Conservation (phyloP, 2,113 vertebrate genomes). For the Chionomys nivalis region DNA sequence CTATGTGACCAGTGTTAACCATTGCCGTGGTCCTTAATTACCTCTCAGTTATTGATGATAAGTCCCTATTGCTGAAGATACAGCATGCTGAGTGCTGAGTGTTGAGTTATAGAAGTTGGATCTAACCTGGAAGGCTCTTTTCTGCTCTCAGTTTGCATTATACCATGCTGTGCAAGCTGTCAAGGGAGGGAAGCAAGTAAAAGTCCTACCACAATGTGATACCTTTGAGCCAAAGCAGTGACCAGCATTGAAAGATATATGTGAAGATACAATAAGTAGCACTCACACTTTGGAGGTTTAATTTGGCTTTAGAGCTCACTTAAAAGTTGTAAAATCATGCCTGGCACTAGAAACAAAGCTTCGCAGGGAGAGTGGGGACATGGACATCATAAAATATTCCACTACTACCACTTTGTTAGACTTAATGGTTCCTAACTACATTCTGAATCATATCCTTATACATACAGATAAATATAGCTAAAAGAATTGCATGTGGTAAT, state of each 20-base stretch:
- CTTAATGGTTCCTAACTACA: background rate
- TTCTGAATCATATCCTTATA: too few species aligned
- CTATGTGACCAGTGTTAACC: background rate
- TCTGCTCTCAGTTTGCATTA: background rate
- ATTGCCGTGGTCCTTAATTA: background rate
- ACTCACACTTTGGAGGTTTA: background rate
- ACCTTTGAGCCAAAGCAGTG: too few species aligned
- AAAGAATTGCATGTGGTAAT: background rate
- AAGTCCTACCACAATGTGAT: background rate
- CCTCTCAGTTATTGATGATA: background rate
- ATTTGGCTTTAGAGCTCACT: background rate
- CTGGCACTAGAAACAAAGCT: background rate
- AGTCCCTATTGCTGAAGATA: background rate
- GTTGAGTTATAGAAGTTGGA: background rate
- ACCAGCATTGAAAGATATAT: background rate
- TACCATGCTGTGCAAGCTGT: background rate
- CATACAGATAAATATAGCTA: background rate
- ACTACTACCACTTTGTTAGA: background rate
- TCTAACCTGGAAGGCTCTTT: background rate
- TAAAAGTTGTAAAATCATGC: background rate
- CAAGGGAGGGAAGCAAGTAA: background rate
- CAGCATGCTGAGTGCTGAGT: background rate
- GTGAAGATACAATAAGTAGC: too few species aligned
- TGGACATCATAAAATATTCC: too few species aligned
- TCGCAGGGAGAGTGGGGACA: background rate